Evolutionary conservation across 2,888 invertebrate species (phyloP).

Genomic region (Apotomis betuletana): DNA sequence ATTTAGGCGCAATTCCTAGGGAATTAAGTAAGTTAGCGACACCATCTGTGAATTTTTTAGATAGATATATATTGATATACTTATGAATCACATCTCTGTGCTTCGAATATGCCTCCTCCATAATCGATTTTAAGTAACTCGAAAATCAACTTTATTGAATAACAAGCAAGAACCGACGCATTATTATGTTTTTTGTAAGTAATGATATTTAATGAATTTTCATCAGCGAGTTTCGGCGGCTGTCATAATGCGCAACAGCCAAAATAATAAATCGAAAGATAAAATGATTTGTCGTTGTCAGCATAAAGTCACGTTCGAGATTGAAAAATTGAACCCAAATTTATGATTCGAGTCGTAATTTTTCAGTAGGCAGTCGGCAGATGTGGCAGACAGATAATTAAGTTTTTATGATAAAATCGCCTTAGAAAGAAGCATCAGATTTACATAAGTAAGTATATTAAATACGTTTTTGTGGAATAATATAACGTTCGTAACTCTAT

Average conservation of each 20-base stretch:
- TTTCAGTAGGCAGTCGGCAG: slow-evolving; percentile 12
- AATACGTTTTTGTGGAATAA: not conserved
- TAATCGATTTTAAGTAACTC: not conserved
- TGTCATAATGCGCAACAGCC: slow-evolving; percentile 28
- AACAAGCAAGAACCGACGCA: slow-evolving; percentile 19
- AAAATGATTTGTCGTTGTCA: slow-evolving; percentile 35
- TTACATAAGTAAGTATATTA: not conserved
- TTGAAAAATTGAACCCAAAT: slow-evolving; percentile 28
- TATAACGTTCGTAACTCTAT: not conserved
- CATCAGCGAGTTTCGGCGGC: slow-evolving; percentile 31
- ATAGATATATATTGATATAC: not conserved
- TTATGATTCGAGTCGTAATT: slow-evolving; percentile 27
- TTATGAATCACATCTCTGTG: not conserved
- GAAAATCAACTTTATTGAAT: slow-evolving; percentile 7
- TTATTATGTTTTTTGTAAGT: slow-evolving; percentile 30
- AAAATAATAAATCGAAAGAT: slow-evolving; percentile 40
- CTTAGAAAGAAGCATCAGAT: not conserved
- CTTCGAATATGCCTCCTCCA: slow-evolving; percentile 2
- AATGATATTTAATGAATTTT: slow-evolving; percentile 33
- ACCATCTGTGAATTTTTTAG: not conserved
- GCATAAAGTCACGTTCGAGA: slow-evolving; percentile 38
- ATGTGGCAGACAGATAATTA: slow-evolving; percentile 33
- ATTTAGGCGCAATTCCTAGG: too few relatives aligned
- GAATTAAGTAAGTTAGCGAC: not conserved
- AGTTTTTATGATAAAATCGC: slow-evolving; percentile 4